These are phyloP conservation scores for Tuta absoluta DNA, from an alignment of 2,888 invertebrate species.

Conservation along the genomic window DNA sequence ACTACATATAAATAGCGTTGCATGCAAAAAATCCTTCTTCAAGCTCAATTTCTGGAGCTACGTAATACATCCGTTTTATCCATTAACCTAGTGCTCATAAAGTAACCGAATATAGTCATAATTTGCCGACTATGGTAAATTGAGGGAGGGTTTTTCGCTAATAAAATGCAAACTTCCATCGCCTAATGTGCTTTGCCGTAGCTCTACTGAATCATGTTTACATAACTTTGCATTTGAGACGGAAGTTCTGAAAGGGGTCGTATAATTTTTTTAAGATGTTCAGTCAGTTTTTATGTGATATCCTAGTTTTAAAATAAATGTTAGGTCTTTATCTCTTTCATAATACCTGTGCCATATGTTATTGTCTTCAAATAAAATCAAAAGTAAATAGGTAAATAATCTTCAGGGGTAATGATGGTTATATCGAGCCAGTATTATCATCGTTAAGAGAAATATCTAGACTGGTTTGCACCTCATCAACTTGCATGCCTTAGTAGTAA, in stretches of 20 bases:
- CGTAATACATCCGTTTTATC: background rate
- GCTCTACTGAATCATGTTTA: constrained; percentile 20
- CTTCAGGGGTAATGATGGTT: too few relatives aligned
- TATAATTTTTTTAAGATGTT: background rate
- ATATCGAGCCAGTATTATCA: too few relatives aligned
- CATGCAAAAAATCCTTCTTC: too few relatives aligned
- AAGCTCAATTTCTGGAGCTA: background rate
- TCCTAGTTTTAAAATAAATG: too few relatives aligned
- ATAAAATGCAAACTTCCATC: constrained; percentile 29
- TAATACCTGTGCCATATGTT: too few relatives aligned
- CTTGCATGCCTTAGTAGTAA: too few relatives aligned
- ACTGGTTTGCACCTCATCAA: too few relatives aligned
- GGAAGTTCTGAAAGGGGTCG: constrained; percentile 14
- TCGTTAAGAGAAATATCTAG: too few relatives aligned
- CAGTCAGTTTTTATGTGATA: background rate
- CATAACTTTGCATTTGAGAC: constrained; percentile 26
- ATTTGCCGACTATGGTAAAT: constrained; percentile 31
- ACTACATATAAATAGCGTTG: too few relatives aligned
- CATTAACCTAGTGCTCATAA: background rate
- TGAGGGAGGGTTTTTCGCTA: constrained; percentile 27
- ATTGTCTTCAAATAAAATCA: too few relatives aligned
- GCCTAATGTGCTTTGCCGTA: constrained; percentile 28
- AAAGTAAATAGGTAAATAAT: too few relatives aligned
- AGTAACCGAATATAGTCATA: constrained; percentile 24
- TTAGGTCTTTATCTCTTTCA: too few relatives aligned